Evolutionary conservation across 2,888 invertebrate species (phyloP).

Genomic region (Steromphala cineraria): DNA sequence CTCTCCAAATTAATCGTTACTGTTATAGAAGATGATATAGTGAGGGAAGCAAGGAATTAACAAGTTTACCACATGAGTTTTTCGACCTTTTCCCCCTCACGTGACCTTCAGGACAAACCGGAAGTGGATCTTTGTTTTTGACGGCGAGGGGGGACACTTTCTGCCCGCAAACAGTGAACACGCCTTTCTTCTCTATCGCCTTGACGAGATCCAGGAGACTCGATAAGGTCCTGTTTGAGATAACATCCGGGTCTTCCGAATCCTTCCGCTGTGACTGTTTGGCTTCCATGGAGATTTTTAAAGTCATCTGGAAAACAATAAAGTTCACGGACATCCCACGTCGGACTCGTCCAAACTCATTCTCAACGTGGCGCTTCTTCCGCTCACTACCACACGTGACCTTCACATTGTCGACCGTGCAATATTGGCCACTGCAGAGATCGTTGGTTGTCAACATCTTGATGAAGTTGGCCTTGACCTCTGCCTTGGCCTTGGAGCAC

Average conservation of each 20-base stretch:
- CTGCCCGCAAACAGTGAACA: not conserved
- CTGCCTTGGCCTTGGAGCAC: not conserved
- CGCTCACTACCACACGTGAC: not conserved
- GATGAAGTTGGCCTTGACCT: constrained; percentile 6
- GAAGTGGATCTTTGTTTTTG: not conserved
- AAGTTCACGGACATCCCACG: not conserved
- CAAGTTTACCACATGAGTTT: not conserved
- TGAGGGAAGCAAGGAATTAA: not conserved
- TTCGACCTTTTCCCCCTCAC: not conserved
- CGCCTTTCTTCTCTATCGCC: not conserved
- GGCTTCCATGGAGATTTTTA: no score
- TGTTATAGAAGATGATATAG: no score
- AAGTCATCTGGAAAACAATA: not conserved
- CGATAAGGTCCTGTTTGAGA: not conserved
- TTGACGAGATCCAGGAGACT: not conserved
- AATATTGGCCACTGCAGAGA: not conserved
- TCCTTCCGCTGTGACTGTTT: no score
- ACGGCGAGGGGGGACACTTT: not conserved
- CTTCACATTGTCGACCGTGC: constrained; percentile 5
- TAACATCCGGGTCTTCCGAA: not conserved
- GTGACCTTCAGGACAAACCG: not conserved
- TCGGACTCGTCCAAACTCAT: not conserved
- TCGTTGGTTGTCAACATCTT: not conserved
- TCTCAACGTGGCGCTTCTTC: not conserved
- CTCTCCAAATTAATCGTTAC: no score